Conservation (phyloP, 2,888 invertebrate genomes). For the Yponomeuta evonymella region DNA sequence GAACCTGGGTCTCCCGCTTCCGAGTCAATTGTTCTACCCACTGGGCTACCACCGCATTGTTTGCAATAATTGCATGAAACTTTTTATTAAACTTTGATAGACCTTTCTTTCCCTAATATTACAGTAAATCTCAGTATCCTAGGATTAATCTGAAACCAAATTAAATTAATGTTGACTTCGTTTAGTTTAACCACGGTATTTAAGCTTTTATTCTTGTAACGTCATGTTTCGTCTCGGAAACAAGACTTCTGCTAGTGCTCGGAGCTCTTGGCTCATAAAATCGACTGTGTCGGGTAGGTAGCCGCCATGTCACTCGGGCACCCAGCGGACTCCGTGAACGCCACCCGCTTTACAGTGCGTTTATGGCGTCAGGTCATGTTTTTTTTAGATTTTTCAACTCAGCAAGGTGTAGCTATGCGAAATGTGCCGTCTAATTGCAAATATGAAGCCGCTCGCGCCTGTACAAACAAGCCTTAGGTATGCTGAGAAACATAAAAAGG, state of each 20-base stretch:
- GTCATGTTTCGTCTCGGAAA: not conserved
- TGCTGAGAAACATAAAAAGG: not conserved
- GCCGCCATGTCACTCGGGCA: conserved; percentile 9
- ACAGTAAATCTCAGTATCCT: too few species aligned
- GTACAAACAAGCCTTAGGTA: not conserved
- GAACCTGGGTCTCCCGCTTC: too few species aligned
- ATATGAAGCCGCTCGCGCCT: not conserved
- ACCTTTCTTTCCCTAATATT: too few species aligned
- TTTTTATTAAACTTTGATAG: too few species aligned
- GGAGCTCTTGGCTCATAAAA: conserved; percentile 36
- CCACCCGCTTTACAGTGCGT: not conserved
- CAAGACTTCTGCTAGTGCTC: not conserved
- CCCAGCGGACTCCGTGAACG: conserved; percentile 10
- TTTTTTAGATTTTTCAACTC: not conserved
- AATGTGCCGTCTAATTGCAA: not conserved
- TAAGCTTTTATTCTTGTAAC: not conserved
- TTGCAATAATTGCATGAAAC: too few species aligned
- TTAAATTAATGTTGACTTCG: too few species aligned
- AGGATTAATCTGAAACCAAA: too few species aligned
- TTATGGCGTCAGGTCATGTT: not conserved
- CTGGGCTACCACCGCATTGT: too few species aligned
- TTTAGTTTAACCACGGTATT: too few species aligned
- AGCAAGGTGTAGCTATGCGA: not conserved
- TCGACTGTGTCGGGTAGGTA: conserved; percentile 40
- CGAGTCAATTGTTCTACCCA: too few species aligned